These are phyloP conservation scores for Dermatemys mawii DNA, from an alignment of 2,113 vertebrate species.

Conservation along the genomic window DNA sequence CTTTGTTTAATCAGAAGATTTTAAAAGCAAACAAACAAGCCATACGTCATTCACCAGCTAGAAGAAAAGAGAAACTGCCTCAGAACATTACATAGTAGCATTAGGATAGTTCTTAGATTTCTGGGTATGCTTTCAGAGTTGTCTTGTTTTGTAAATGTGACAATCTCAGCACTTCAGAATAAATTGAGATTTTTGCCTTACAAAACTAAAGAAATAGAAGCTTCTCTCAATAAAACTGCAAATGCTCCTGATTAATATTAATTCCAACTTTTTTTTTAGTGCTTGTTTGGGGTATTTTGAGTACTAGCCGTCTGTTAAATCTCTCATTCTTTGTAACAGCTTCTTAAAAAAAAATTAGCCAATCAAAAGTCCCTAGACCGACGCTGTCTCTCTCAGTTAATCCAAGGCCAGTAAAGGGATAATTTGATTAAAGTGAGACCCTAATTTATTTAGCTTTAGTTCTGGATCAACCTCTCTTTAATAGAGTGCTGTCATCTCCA, in stretches of 20 bases:
- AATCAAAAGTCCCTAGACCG: constrained; percentile 77
- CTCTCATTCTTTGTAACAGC: constrained; percentile 72
- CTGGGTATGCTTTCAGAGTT: background rate
- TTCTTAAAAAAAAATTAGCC: constrained; percentile 74
- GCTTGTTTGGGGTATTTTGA: constrained; percentile 68
- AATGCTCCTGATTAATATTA: constrained; percentile 66
- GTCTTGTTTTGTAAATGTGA: background rate
- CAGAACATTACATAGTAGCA: background rate
- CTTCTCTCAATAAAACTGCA: constrained; percentile 36
- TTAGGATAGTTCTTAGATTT: background rate
- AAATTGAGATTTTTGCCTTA: constrained; percentile 15
- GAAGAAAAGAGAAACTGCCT: background rate
- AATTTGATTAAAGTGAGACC: constrained; percentile 90
- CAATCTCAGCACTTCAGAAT: background rate
- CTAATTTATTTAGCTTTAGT: constrained; percentile 94
- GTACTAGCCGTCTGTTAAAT: constrained; percentile 72
- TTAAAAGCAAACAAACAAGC: background rate
- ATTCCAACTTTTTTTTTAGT: constrained; percentile 34
- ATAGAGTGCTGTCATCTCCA: constrained; percentile 86
- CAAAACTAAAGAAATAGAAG: constrained; percentile 35
- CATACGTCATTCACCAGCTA: background rate
- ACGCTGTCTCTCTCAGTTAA: constrained; percentile 80
- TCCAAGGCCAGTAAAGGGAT: constrained; percentile 84
- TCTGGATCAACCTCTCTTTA: constrained; percentile 88
- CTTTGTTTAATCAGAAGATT: background rate